Evolutionary conservation across 2,113 vertebrate species (phyloP).

Genomic region (Toxostoma redivivum): DNA sequence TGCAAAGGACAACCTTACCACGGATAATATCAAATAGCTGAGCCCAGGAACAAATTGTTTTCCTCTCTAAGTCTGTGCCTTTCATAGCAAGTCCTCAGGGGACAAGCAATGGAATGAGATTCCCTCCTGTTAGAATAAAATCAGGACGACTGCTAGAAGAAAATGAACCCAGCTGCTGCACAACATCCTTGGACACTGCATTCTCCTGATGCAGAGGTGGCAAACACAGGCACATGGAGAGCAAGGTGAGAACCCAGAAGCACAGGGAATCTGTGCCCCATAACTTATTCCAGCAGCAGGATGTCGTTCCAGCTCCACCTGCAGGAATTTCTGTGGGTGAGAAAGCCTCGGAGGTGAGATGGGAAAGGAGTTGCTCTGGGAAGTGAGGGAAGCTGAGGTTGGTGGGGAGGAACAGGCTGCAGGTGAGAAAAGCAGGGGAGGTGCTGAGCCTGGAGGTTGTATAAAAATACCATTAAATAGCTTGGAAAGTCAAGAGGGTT

Average conservation of each 20-base stretch:
- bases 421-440: not conserved
- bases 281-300: not conserved
- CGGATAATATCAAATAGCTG: not conserved
- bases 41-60: not conserved
- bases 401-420: not conserved
- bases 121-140: not conserved
- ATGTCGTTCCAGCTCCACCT: conserved; percentile 47
- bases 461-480: not conserved
- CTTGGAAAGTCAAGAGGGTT: not conserved
- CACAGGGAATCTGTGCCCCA: accelerated
- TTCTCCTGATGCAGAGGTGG: not conserved
- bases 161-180: not conserved
- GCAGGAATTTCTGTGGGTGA: not conserved
- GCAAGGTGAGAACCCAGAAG: not conserved
- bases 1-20: not conserved
- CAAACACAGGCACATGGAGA: not conserved
- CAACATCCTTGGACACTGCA: not conserved
- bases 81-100: not conserved
- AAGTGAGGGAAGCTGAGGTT: not conserved
- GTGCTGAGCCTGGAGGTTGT: not conserved
- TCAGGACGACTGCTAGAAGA: accelerated
- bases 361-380: not conserved
- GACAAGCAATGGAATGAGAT: not conserved
- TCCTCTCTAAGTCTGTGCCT: accelerated
- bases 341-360: not conserved